Base-by-base conservation (phyloP, 2,113 vertebrate species). In the Callospermophilus lateralis region DNA sequence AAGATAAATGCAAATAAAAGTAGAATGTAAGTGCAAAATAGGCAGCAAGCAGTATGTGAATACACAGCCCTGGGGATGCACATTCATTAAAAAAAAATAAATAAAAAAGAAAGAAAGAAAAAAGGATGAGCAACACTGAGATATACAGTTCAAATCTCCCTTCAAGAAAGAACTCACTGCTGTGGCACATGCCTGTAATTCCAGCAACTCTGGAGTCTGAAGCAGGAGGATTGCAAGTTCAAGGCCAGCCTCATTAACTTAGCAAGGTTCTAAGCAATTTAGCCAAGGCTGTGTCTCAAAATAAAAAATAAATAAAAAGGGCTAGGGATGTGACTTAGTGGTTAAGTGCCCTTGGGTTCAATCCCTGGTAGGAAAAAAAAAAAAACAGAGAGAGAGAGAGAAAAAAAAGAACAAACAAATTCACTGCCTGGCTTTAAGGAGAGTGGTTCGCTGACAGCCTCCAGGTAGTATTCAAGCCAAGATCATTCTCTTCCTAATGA, bases 1-100 rank as follows among this genome's bases (percentile, higher is more conserved):
- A 84, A 95, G 87, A 84, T 73, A 78, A 84, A 32, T 51, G 24
- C 28, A 67, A 58, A 19, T 94, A 93, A 72, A 84, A 53, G 58
- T 19, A 32, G 20, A 88, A 72, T 26, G 26, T 61, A 72, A 45
- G 53, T 48, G 16, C 7, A 20, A 93, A 83, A 34, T 65, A 42
- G 65, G 51, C 0, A 79, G 26, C 55, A 63, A 77, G 42, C 26
- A 88, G 7, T 85, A 4, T 15, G 9, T 51, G 26, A 84, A 3
- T 78, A 11, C 61, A 15, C 32, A 5, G 2, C 24, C n/a, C 9
- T 42, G 13, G 42, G 22, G 39, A 26, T 45, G 12, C 39, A 76
- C 11, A 15, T 76, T 76, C 15, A 4, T 48, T 48, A 7, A 15
- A 30, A 76, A 28, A 15, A 30, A 76, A 48, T 16, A 45, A 24